Base-by-base conservation (phyloP, 2,888 invertebrate genomes). In the Dicycla oo region DNA sequence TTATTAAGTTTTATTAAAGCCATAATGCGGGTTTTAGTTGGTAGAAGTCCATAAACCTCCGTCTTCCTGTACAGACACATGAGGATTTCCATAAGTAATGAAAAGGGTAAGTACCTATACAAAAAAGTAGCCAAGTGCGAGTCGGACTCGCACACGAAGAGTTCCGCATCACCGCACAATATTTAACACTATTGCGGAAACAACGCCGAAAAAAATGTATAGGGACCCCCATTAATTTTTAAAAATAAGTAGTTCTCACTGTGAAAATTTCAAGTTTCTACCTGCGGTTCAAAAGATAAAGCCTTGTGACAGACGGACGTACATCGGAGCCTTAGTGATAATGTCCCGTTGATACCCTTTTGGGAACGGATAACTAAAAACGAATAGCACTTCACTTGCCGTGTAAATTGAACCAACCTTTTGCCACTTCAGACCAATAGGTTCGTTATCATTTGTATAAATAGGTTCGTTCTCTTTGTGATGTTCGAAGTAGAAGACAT, bases 381-480 rank as follows among this genome's bases (percentile, higher is more conserved):
- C n/a, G 4, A 30, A 69, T 15, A 23, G 3, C 11, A 8, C 0
- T 13, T 34, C 10, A 69, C 20, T 18, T 43, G 23, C 7, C 3
- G 0, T 7, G 11, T 53, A 45, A 23, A 47, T 54, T 11, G 4
- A 75, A 6, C 3, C 10, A 26, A 15, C 0, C 2, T 30, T 49
- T 23, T 23, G 0, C 45, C 15, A 43, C 40, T 23, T 8, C 26
- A 26, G 10, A 49, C 56, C 7, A 26, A 38, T 38, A 34, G 51
- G 20, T 57, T 51, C 5, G 30, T 51, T 49, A 67, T 18, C 20
- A 53, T 66, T 64, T 60, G 45, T 81, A 61, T 71, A 75, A n/a
- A n/a, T n/a, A n/a, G n/a, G n/a, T n/a, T n/a, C n/a, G n/a, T n/a
- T 61, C 47, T 61, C 65, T 72, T 70, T 80, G 67, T 65, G 34